Conservation (phyloP, 2,888 invertebrate species). For the Diachrysia chrysitis region DNA sequence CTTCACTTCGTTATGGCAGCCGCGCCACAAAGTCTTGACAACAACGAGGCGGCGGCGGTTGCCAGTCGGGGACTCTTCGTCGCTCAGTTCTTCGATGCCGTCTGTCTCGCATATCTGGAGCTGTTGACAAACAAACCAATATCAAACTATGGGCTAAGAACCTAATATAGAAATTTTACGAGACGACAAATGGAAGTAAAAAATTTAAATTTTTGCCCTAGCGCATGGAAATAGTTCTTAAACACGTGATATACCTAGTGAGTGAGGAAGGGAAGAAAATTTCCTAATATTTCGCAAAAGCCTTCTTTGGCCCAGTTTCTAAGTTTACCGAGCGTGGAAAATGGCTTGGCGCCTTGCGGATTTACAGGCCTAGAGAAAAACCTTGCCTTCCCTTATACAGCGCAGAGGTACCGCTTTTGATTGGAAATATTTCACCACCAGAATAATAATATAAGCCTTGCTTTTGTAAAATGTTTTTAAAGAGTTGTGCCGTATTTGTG, state of each 20-base stretch:
- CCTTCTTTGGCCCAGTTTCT: constrained; percentile 87
- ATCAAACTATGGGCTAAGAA: not conserved
- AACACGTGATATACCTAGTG: constrained; percentile 80
- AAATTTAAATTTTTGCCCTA: constrained; percentile 78
- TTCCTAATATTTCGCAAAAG: constrained; percentile 82
- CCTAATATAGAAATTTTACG: too few species aligned
- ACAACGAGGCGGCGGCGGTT: constrained; percentile 93
- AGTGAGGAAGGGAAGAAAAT: constrained; percentile 72
- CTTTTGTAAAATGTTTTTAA: constrained; percentile 28
- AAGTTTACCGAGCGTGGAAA: constrained; percentile 85
- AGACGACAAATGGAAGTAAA: not conserved
- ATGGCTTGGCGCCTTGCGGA: constrained; percentile 82
- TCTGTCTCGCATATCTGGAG: constrained; percentile 94
- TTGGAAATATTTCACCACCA: constrained; percentile 49
- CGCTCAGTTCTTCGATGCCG: constrained; percentile 91
- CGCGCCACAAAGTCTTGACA: constrained; percentile 93
- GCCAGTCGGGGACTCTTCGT: constrained; percentile 90
- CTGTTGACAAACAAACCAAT: constrained; percentile 73
- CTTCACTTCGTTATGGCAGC: constrained; percentile 91
- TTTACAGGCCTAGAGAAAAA: constrained; percentile 79
- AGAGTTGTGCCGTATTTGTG: constrained; percentile 21
- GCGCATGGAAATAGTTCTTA: constrained; percentile 81
- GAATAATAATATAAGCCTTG: constrained; percentile 31
- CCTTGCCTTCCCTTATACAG: constrained; percentile 59
- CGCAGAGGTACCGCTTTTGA: constrained; percentile 49